Evolutionary conservation across 2,797 vertebrate species (phyloP).

Genomic region (Echeneis naucrates): DNA sequence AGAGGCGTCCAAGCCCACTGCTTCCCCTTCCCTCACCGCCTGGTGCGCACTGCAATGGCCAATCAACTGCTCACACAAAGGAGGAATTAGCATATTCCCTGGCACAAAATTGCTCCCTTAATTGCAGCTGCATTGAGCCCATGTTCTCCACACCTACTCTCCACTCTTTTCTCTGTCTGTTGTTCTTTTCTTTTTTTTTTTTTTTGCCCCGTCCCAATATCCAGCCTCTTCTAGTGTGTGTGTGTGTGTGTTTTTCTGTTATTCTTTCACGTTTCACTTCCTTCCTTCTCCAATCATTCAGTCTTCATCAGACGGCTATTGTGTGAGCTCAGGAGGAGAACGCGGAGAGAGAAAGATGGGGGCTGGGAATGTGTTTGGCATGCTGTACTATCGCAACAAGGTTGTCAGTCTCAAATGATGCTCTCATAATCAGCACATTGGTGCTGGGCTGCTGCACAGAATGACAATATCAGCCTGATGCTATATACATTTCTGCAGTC

Average conservation of each 20-base stretch:
- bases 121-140: constrained; percentile 77
- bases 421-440: constrained; percentile 77
- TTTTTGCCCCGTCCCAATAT: constrained; percentile 39
- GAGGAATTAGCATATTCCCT: constrained; percentile 80
- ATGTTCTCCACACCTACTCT: constrained; percentile 67
- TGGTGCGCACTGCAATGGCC: constrained; percentile 64
- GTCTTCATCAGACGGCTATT: constrained; percentile 82
- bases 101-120: constrained; percentile 80
- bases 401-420: constrained; percentile 77
- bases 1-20: constrained; percentile 56
- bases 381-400: constrained; percentile 69
- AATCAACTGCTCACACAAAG: constrained; percentile 81
- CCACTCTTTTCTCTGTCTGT: constrained; percentile 25
- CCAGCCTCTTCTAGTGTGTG: constrained; percentile 48
- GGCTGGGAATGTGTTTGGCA: constrained; percentile 70
- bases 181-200: constrained; percentile 22
- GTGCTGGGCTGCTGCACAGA: constrained; percentile 66
- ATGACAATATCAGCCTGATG: constrained; percentile 67
- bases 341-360: constrained; percentile 47
- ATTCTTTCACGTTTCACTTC: constrained; percentile 61
- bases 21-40: constrained; percentile 56
- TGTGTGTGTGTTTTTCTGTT: constrained; percentile 32
- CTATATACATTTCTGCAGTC: constrained; percentile 59
- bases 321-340: constrained; percentile 67
- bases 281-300: constrained; percentile 69